phyloP scores from a whole-genome alignment of 2,113 vertebrate species.

The western clawed frog (Xenopus tropicalis) region UCB_Xtro_10.0 CM004443.2:154698501-154699000 shows the following conservation, averaged over 20 bases:
- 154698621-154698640: conserved; percentile 49
- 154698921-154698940: conserved; percentile 85
- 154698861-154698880: conserved; percentile 87
- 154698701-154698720: conserved; percentile 65
- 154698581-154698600: too few species aligned
- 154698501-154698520: too few species aligned
- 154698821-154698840: conserved; percentile 80
- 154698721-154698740: conserved; percentile 65
- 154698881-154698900: conserved; percentile 67
- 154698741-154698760: conserved; percentile 48
- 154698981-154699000: conserved; percentile 57
- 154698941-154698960: conserved; percentile 87
- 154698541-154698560: too few species aligned
- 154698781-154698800: conserved; percentile 79
- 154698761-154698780: conserved; percentile 90
- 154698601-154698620: not conserved
- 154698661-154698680: conserved; percentile 73
- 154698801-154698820: conserved; percentile 82
- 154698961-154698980: conserved; percentile 62
- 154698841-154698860: conserved; percentile 83
- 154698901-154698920: conserved; percentile 78
- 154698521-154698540: too few species aligned
- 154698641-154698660: conserved; percentile 56
- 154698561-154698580: not conserved
- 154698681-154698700: conserved; percentile 65